Conservation (phyloP, 2,888 invertebrate genomes). For the Copidosoma aretas region DNA sequence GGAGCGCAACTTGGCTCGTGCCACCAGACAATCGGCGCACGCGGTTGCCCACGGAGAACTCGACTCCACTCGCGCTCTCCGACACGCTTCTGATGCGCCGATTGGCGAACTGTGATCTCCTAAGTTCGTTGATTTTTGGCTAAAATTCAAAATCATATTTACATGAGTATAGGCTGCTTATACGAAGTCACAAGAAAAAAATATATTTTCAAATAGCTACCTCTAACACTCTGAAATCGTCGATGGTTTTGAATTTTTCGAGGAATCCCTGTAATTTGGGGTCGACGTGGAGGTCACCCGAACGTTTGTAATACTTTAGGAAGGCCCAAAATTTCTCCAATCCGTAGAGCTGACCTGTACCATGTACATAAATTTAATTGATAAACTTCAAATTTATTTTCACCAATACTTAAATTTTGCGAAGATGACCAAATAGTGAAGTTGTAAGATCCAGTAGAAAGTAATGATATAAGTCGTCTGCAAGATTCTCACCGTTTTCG, state of each 20-base stretch:
- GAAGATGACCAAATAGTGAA: too few species aligned
- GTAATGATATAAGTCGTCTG: too few species aligned
- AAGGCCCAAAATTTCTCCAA: conserved; percentile 99
- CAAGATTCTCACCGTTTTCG: conserved; percentile 75
- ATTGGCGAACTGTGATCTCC: conserved; percentile 63
- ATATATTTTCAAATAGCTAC: conserved; percentile 57
- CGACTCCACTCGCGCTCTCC: conserved; percentile 67
- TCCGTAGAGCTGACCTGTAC: conserved; percentile 91
- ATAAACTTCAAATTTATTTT: conserved; percentile 8
- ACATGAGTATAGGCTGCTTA: too few species aligned
- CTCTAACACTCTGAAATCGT: conserved; percentile 86
- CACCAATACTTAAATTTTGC: too few species aligned
- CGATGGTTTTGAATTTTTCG: conserved; percentile 82
- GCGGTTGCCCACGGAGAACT: conserved; percentile 51
- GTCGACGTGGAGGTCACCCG: conserved; percentile 76
- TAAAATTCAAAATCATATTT: conserved; percentile 45
- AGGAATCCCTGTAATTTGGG: conserved; percentile 76
- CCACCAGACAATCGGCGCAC: conserved; percentile 60
- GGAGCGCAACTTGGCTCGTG: conserved; percentile 55
- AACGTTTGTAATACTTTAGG: conserved; percentile 92
- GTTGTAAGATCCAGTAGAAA: too few species aligned
- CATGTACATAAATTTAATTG: neutral
- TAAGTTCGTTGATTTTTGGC: conserved; percentile 70
- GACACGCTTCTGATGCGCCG: conserved; percentile 73
- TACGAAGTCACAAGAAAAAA: too few species aligned